Evolutionary conservation across 2,113 vertebrate species (phyloP).

Genomic region (Leptocoma aspasia): DNA sequence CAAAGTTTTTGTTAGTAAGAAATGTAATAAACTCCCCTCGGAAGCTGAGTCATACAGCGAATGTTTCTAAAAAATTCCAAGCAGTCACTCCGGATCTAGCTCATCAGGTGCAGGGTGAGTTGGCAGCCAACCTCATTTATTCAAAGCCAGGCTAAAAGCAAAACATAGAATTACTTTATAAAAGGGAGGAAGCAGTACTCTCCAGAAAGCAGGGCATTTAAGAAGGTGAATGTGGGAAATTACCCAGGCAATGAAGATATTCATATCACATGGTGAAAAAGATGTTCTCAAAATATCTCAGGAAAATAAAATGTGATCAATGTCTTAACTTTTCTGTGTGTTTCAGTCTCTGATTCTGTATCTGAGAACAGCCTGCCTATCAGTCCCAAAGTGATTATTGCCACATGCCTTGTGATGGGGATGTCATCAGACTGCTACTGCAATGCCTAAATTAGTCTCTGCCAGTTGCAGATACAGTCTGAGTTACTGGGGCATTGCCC

Average conservation of each 20-base stretch:
- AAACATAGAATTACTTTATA: background rate
- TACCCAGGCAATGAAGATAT: background rate
- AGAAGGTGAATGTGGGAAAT: background rate
- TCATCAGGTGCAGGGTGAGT: slow-evolving; percentile 17
- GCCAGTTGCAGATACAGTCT: background rate
- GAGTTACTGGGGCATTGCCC: background rate
- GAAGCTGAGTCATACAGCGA: slow-evolving; percentile 46
- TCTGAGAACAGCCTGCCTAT: background rate
- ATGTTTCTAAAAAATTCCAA: slow-evolving; percentile 33
- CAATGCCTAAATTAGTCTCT: background rate
- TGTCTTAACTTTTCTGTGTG: background rate
- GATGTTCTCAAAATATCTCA: background rate
- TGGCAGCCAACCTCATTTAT: slow-evolving; percentile 22
- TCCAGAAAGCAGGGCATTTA: background rate
- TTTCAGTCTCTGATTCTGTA: background rate
- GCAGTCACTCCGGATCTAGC: slow-evolving; percentile 21
- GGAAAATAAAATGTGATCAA: background rate
- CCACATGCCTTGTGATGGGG: background rate
- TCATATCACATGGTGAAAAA: background rate
- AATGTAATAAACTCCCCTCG: slow-evolving; percentile 22
- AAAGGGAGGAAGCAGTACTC: background rate
- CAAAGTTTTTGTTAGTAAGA: slow-evolving; percentile 40
- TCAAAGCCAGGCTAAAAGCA: background rate
- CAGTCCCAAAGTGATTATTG: background rate
- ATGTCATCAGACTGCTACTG: background rate